A percentile compares a stretch with the other conserved stretches of the same genome.
phyloP scores from a whole-genome alignment of 2,797 vertebrate species.

The Syngnathus acus region DNA sequence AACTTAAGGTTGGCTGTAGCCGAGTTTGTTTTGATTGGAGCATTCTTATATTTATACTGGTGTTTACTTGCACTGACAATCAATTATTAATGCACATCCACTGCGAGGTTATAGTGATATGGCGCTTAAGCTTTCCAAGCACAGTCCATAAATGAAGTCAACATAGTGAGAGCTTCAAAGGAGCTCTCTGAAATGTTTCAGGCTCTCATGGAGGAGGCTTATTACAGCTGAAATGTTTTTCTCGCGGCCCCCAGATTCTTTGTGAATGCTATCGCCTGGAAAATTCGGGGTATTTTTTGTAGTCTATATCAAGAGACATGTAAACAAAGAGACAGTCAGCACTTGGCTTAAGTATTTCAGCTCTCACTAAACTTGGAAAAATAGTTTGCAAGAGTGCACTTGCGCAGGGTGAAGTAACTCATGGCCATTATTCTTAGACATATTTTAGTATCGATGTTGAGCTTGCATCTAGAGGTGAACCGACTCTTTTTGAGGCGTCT shows the following conservation, averaged over 20 bases:
- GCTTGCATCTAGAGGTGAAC: constrained; percentile 35
- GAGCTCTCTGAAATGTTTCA: constrained; percentile 59
- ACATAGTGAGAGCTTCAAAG: constrained; percentile 68
- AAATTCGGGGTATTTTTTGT: constrained; percentile 62
- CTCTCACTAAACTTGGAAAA: constrained; percentile 43
- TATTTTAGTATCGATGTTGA: not conserved
- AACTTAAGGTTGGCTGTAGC: constrained; percentile 55
- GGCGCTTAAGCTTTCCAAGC: constrained; percentile 60
- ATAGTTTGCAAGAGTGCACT: constrained; percentile 8
- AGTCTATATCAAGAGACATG: constrained; percentile 64
- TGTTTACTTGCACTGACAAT: constrained; percentile 72
- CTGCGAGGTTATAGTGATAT: constrained; percentile 68
- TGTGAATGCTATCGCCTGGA: constrained; percentile 58
- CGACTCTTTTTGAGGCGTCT: constrained; percentile 37
- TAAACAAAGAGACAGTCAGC: constrained; percentile 67
- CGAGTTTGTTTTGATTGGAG: constrained; percentile 57
- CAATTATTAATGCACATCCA: constrained; percentile 71
- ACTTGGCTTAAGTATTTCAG: constrained; percentile 50
- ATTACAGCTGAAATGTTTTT: constrained; percentile 73
- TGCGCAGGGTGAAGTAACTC: constrained; percentile 19
- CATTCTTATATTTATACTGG: constrained; percentile 64
- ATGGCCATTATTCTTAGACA: not conserved
- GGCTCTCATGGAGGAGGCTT: constrained; percentile 66
- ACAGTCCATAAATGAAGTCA: constrained; percentile 65
- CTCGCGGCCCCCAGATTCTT: constrained; percentile 62